phyloP scores from a whole-genome alignment of 2,888 invertebrate species.

The Trissonchulus latispiculum region DNA sequence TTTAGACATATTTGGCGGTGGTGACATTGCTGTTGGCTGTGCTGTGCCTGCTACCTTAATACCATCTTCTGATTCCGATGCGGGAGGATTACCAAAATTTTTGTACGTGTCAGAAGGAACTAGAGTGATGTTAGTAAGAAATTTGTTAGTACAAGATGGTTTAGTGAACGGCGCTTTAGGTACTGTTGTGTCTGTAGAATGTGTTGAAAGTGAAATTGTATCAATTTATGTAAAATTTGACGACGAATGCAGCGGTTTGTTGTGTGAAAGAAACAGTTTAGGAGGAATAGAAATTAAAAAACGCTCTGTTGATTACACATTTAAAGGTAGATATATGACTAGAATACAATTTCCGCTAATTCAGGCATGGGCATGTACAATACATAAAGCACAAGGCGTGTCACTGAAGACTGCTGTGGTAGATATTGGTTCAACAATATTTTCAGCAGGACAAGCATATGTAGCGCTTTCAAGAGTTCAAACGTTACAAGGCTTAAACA shows the following conservation, averaged over 20 bases:
- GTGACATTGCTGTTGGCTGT: not conserved
- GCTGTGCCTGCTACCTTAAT: not conserved
- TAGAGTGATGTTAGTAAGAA: conserved; percentile 15
- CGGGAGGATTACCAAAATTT: not conserved
- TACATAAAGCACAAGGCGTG: conserved; percentile 18
- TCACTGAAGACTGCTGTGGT: conserved; percentile 7
- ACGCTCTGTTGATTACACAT: not conserved
- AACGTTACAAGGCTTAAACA: not conserved
- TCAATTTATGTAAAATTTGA: not conserved
- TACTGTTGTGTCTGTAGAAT: not conserved
- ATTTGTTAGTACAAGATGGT: not conserved
- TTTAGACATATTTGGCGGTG: not conserved
- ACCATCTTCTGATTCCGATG: conserved; percentile 1
- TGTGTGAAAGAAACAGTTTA: not conserved
- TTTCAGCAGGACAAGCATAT: conserved; percentile 15
- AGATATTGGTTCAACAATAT: not conserved
- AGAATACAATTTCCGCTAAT: conserved; percentile 12
- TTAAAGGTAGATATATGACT: conserved; percentile 9
- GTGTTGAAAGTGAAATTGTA: not conserved
- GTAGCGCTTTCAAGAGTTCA: not conserved
- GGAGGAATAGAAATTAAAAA: not conserved
- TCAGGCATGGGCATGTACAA: conserved; percentile 16
- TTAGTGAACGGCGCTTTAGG: conserved; percentile 10
- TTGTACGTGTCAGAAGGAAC: not conserved
- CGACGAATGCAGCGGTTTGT: not conserved